Conservation (phyloP, 2,113 vertebrate species). For the Haemorhous mexicanus region DNA sequence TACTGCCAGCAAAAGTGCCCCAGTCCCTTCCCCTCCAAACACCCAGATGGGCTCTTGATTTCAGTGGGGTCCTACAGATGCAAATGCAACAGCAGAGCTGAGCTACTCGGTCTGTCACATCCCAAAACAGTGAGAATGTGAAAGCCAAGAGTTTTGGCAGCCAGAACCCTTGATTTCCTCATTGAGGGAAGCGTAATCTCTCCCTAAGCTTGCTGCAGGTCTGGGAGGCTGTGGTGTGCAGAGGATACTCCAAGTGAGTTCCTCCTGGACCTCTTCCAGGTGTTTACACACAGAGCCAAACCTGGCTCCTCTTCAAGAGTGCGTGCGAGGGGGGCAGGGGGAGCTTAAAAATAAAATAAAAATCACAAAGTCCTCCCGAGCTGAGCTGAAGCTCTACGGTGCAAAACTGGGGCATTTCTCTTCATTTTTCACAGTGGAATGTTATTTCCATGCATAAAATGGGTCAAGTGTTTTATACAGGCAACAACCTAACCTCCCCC, state of each 20-base stretch:
- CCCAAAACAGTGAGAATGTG: conserved; percentile 49
- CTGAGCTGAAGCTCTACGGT: conserved; percentile 34
- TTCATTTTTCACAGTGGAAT: conserved; percentile 68
- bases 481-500: conserved; percentile 65
- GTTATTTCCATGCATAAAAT: conserved; percentile 75
- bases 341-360: conserved; percentile 55
- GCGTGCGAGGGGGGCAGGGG: background rate
- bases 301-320: conserved; percentile 73
- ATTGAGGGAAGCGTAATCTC: conserved; percentile 72
- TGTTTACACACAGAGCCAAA: conserved; percentile 78
- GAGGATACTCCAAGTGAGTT: conserved; percentile 69
- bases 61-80: conserved; percentile 6
- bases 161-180: conserved; percentile 66
- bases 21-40: background rate
- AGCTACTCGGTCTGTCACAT: conserved; percentile 31
- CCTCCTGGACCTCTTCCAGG: conserved; percentile 74
- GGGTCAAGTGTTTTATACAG: conserved; percentile 76
- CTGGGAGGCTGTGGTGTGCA: conserved; percentile 59
- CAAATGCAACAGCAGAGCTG: background rate
- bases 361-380: conserved; percentile 51
- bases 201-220: conserved; percentile 61
- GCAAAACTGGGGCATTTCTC: conserved; percentile 63
- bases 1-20: background rate
- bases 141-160: conserved; percentile 67
- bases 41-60: background rate